Evolutionary conservation across 2,797 vertebrate genomes (phyloP).

Genomic region (Megalops cyprinoides): DNA sequence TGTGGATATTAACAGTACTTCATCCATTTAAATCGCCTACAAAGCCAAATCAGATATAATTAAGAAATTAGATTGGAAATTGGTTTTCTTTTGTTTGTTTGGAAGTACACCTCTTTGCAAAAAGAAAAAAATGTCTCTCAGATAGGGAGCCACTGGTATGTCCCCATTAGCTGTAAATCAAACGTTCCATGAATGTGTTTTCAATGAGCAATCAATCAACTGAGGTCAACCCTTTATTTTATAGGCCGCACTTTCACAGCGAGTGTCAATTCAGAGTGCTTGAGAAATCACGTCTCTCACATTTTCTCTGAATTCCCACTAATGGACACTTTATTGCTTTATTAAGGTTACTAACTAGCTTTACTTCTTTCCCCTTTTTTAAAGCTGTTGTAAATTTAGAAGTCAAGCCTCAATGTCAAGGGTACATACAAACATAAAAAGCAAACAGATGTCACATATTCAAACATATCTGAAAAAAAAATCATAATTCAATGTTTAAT

Average conservation of each 20-base stretch:
- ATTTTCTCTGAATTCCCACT: neutral
- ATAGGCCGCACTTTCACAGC: neutral
- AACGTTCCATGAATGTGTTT: conserved; percentile 7
- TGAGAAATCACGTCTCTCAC: neutral
- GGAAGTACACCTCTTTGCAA: neutral
- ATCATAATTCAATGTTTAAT: neutral
- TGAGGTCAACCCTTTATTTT: neutral
- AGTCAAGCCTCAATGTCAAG: neutral
- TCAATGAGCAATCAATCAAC: conserved; percentile 3
- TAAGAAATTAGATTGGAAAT: neutral
- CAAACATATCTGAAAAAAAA: neutral
- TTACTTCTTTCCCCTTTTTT: neutral
- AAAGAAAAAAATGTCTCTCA: neutral
- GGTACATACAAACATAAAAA: neutral
- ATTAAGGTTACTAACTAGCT: neutral
- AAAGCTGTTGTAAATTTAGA: conserved; percentile 2
- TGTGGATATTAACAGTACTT: no score
- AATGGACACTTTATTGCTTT: neutral
- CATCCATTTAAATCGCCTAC: neutral
- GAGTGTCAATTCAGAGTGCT: neutral
- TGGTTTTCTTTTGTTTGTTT: neutral
- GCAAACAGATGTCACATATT: neutral
- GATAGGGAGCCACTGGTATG: neutral
- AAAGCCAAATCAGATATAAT: neutral
- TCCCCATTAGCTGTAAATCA: neutral